phyloP scores from a whole-genome alignment of 2,888 invertebrate species.

The Balanococcus diminutus region DNA sequence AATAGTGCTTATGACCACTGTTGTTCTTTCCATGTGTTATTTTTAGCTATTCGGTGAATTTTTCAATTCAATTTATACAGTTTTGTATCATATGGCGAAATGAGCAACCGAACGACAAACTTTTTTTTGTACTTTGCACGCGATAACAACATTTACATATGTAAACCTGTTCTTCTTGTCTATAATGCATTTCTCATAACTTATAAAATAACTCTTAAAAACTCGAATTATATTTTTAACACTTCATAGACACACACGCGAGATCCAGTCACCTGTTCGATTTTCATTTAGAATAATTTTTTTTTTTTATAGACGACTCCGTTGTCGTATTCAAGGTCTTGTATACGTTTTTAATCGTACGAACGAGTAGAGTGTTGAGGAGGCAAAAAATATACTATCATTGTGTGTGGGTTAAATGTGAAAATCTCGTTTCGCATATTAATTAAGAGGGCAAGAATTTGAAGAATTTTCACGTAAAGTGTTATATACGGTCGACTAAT shows the following conservation, averaged over 20 bases:
- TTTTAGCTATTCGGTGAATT: neutral
- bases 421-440: constrained; percentile 17
- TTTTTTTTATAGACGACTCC: neutral
- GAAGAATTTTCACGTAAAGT: constrained; percentile 19
- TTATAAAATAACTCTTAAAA: neutral
- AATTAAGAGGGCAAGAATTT: constrained; percentile 10
- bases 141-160: neutral
- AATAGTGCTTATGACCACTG: neutral
- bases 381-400: neutral
- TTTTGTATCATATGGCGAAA: neutral
- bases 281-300: neutral
- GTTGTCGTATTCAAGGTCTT: neutral
- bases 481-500: constrained; percentile 1
- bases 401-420: constrained; percentile 17
- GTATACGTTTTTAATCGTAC: neutral
- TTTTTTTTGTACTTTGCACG: neutral
- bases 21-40: constrained; percentile 13
- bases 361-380: neutral
- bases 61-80: neutral
- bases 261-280: constrained; percentile 9
- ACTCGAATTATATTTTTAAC: neutral
- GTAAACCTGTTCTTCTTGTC: constrained; percentile 6
- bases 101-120: neutral
- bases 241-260: neutral
- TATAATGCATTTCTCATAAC: neutral